Percentiles rank a stretch among this genome's conserved stretches.
These are phyloP conservation scores for Drosophila virilis DNA, from an alignment of 1,140 invertebrate genomes.

Conservation along the genomic window DNA sequence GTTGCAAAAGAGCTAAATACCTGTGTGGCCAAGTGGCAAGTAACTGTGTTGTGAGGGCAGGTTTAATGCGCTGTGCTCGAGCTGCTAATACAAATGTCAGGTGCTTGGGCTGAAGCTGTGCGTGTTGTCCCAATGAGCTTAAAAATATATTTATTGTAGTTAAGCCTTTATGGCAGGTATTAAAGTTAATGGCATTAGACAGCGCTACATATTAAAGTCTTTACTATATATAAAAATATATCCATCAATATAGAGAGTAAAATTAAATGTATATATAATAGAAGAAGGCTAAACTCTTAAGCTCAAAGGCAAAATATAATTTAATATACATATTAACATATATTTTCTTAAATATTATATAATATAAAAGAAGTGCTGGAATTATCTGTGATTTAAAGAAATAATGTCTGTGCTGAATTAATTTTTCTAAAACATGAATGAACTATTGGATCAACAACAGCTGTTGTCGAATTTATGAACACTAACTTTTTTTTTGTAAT, in stretches of 20 bases:
- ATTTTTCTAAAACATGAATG: neutral
- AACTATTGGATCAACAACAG: neutral
- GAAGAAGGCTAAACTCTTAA: too few species aligned
- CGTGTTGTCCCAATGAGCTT: neutral
- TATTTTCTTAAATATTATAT: too few species aligned
- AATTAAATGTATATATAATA: too few species aligned
- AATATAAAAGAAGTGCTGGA: too few species aligned
- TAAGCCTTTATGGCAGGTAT: neutral
- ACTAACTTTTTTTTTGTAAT: slow-evolving; percentile 6
- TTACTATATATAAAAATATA: neutral
- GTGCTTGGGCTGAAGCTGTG: neutral
- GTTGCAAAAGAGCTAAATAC: slow-evolving; percentile 40
- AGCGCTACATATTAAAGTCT: too few species aligned
- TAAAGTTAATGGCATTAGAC: neutral
- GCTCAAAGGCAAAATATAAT: too few species aligned
- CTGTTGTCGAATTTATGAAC: neutral
- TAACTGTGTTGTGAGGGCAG: slow-evolving; percentile 25
- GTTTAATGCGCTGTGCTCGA: slow-evolving; percentile 9
- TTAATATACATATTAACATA: too few species aligned
- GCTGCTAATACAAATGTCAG: neutral
- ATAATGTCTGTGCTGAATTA: neutral
- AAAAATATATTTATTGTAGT: neutral
- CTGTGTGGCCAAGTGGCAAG: slow-evolving; percentile 29
- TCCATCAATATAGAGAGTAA: neutral
- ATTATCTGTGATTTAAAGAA: neutral